Evolutionary conservation across 1,140 invertebrate species (phyloP), one percentile per base, ranked within the genome.

Genomic region (Listronotus bonariensis): DNA sequence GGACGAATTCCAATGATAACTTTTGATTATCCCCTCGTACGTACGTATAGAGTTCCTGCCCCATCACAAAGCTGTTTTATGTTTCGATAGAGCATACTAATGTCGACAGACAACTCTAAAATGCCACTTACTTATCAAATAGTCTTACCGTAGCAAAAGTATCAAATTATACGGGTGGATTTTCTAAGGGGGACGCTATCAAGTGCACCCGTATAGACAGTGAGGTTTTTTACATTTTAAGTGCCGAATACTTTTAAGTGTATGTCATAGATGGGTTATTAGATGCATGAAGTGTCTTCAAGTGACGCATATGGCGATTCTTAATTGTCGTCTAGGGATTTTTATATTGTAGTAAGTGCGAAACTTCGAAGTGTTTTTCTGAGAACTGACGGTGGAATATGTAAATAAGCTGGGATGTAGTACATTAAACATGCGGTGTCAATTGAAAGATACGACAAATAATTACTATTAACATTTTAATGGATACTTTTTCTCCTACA

Each of bases 151-250:
- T 48, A 20, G 15, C 45, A 9, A 48, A 36, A 48, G 45, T 42
- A 54, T 54, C 52, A 41, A 54, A 54, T 54, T 54, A 54, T 54
- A 54, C 52, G 52, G 52, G 52, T 41, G 38, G 38, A n/a, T 6
- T 20, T 15, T 41, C 17, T 20, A 54, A 54, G 20, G 32, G 32
- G 32, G 12, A 20, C 7, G 15, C 14, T 54, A 54, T 53, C 36
- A 53, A 34, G 17, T 14, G 51, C 51, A 53, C 51, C 36, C 51
- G 36, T 53, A 36, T 36, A 53, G 2, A n/a, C 12, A 6, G 32
- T 53, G 6, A 6, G 10, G 31, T 31, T 26, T 48, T n/a, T 48
- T 48, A 20, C 15, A 20, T 48, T 48, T 48, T 26, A 48, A 48
- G 45, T 48, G 15, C 45, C 9, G 18, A 20, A 17, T 11, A 48